Base-by-base conservation (phyloP, 2,797 vertebrate genomes). In the Hippocampus kuda region DNA sequence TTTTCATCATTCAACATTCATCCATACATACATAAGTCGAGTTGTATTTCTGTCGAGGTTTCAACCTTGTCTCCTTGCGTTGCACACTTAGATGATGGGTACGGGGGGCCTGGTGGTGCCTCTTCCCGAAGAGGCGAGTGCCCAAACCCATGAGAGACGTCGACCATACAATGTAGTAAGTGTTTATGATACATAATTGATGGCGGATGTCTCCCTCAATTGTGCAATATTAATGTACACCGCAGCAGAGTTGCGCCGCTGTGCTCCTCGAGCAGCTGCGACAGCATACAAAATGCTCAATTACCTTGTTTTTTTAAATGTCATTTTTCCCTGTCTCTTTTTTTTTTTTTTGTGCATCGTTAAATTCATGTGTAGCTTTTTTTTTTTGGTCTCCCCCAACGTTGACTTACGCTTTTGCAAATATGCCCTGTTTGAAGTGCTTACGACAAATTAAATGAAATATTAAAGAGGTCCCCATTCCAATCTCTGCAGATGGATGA, bases 161-260 rank as follows among this genome's bases (percentile, higher is more conserved):
- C 78, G 84, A 79, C 84, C 86, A 80, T 88, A 88, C 84, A 83
- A 83, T 80, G 79, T 84, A 75, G 89, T 90, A 90, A 86, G 90
- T 89, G 85, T 83, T 81, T 77, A 76, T 77, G 80, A 87, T 88
- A 78, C 83, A 88, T 87, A 84, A 89, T 89, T 88, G 81, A 90
- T 89, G 65, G 82, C 78, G 73, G 74, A 83, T 79, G 85, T 87
- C 83, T 86, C 73, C 87, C 88, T 83, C 85, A 85, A 86, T 87
- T 88, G 84, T 87, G 83, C 83, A 86, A 87, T 88, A 88, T 88
- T 88, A 88, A 89, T 88, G 86, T 76, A 78, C 75, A 76, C 75
- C 74, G 69, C 77, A 76, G 75, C 76, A 70, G 72, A 73, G 53
- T n/a, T 59, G 83, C 73, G 70, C 77, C 70, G 65, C 65, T 75